A percentile compares a stretch with the other conserved stretches of the same genome.
phyloP scores from a whole-genome alignment of 53 echinoderm and acorn worm genomes.

The Actinopyga echinites region DNA sequence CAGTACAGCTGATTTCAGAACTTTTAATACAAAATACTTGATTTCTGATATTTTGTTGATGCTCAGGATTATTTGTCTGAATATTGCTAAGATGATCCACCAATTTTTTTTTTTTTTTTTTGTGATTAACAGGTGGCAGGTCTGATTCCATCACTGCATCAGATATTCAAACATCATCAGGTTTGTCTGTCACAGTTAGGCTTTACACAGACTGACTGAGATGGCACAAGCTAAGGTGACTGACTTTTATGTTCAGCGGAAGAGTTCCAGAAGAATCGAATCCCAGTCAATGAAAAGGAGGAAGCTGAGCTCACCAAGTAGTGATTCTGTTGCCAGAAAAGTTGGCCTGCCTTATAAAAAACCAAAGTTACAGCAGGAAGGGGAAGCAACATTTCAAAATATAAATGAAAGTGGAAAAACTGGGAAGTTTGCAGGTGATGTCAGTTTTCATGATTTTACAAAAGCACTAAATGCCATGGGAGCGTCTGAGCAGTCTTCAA shows the following conservation, averaged over 20 bases:
- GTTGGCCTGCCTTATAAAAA: background rate
- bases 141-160: no score
- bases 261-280: conserved; percentile 26
- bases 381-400: background rate
- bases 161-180: background rate
- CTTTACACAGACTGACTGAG: background rate
- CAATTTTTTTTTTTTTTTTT: no score
- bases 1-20: no score
- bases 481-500: background rate
- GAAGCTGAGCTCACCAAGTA: conserved; percentile 20
- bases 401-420: background rate
- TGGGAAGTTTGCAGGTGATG: background rate
- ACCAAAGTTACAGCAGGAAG: background rate
- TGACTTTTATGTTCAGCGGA: conserved; percentile 72
- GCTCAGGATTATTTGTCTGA: no score
- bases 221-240: conserved; percentile 92
- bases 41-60: no score
- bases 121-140: no score
- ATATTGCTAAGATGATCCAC: no score
- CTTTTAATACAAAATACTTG: no score
- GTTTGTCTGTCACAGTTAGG: background rate
- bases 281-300: conserved; percentile 2
- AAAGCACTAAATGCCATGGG: background rate
- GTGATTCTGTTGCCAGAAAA: background rate
- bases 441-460: conserved; percentile 19